Base-by-base conservation (phyloP, 2,888 invertebrate genomes). In the Nomada flava region DNA sequence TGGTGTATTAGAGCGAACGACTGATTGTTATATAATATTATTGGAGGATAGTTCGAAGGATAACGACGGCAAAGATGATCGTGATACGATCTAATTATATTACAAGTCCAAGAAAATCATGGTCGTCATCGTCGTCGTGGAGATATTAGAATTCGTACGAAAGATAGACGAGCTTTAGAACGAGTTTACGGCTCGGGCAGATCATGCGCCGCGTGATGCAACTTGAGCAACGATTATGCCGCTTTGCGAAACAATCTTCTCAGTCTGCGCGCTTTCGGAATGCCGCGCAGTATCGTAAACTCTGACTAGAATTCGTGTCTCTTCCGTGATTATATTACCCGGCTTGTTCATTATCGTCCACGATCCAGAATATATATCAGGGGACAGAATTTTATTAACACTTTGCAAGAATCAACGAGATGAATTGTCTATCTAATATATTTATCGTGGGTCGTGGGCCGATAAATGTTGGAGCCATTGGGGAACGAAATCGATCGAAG, bases 171-270 rank as follows among this genome's bases (percentile, higher is more conserved):
- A 59, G 57, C 63, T 74, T 70, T 62, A n/a, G 63, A 59, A 79
- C 55, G 79, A 73, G 64, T 81, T 79, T 59, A 64, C 62, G 62
- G 52, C 52, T 55, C 55, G 47, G 29, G 57, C 23, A 67, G 77
- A 80, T 77, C 77, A 26, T 5, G 29, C 65, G 47, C 20, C 50
- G 78, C 77, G 55, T 50, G 65, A 72, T 23, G 67, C 26, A 44
- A 69, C 60, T 69, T 2, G 29, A 26, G 63, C 63, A 64, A 64
- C 20, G 55, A 53, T 69, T 67, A 52, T 67, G 55, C 71, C 55
- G 64, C 64, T 73, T 70, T 60, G 69, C 81, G 73, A 69, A 79
- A 74, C 65, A 65, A 73, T 64, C 55, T 69, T 47, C 59, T 63
- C 29, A 29, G 36, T 36, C 69, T 59, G 53, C 42, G 20, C 29